Base-by-base conservation (phyloP, 2,113 vertebrate genomes). In the Chlorocebus sabaeus region DNA sequence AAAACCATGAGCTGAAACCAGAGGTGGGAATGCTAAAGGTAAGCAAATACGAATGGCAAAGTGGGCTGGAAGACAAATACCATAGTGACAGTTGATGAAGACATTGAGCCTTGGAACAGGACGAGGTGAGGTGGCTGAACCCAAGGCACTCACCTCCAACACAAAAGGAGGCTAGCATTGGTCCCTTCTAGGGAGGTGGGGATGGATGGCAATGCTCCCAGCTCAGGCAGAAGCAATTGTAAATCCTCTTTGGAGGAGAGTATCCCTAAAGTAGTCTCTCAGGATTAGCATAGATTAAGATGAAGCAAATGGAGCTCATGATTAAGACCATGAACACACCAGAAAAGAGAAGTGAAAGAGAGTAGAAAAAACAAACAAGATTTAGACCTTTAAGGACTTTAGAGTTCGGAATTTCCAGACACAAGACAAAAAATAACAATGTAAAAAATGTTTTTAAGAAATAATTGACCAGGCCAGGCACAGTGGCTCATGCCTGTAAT, bases 1-100 rank as follows among this genome's bases (percentile, higher is more conserved):
- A 75, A 83, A 97, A 79, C 55, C 35, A 45, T 11, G 84, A 87
- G 78, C 59, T 88, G 23, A 96, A 81, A 94, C 18, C 48, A 93
- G 90, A 85, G 13, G 16, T 35, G 52, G 43, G 45, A 75, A 79
- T 16, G 78, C 12, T 10, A 30, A 86, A 25, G n/a, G 43, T 7
- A 57, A 92, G 79, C 83, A 89, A 83, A 55, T 75, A 23, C 0
- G 38, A 72, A 80, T 87, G 59, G 68, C 27, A 3, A 23, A 20
- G 25, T 30, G 83, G 11, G n/a, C 76, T 61, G 14, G 38, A 88
- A 64, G 72, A 50, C 48, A 59, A 90, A 48, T 2, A 6, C 22
- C 18, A 61, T 17, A 25, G 4, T 11, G 14, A 16, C 22, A 25
- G 50, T 22, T 0, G 13, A 14, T 45, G 48, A 25, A 50, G 82